phyloP scores from a whole-genome alignment of 2,113 vertebrate species.

The Ptychochromis oligacanthus region DNA sequence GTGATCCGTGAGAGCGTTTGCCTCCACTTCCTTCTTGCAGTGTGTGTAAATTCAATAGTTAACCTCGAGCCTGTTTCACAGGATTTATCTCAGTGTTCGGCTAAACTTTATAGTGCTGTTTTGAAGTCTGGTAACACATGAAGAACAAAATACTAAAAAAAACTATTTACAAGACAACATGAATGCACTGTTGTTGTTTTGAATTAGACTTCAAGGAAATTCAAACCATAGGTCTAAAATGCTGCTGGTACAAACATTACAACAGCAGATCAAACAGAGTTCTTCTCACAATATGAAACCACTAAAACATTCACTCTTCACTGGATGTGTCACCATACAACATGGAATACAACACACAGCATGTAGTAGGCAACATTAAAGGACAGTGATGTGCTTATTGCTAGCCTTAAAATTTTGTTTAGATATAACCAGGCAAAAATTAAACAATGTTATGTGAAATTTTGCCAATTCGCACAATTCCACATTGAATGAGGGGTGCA shows the following conservation, averaged over 20 bases:
- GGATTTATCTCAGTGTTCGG: neutral
- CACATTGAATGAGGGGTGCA: neutral
- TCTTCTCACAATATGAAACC: neutral
- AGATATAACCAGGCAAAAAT: neutral
- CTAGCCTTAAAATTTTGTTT: neutral
- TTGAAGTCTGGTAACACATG: neutral
- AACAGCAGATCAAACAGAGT: neutral
- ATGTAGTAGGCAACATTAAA: neutral
- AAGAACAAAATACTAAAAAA: neutral
- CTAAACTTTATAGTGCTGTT: neutral
- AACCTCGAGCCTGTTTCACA: neutral
- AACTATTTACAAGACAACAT: neutral
- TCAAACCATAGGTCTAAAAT: neutral
- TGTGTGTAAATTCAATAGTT: neutral
- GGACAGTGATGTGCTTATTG: neutral
- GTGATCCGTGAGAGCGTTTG: neutral
- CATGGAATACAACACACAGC: no score
- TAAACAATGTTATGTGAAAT: neutral
- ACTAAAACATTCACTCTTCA: neutral
- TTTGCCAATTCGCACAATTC: neutral
- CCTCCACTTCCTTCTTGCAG: neutral
- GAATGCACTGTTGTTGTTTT: neutral
- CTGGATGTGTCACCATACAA: neutral
- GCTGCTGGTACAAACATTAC: neutral
- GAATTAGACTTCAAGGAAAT: neutral